phyloP scores from a whole-genome alignment of 2,797 vertebrate genomes.

The Buphagus erythrorhynchus region DNA sequence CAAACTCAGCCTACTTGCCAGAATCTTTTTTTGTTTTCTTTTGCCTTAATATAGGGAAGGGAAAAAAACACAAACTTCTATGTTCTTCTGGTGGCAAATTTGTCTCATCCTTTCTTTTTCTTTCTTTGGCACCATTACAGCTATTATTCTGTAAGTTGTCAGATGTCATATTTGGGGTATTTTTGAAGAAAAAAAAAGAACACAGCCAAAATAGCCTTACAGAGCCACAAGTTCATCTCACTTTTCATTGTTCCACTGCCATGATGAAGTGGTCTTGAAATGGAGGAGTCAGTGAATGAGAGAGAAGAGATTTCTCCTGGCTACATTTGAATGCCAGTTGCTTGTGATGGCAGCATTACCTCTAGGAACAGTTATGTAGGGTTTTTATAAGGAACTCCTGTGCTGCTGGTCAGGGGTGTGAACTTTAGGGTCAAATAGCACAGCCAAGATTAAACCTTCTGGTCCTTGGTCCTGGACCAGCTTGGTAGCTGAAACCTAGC shows the following conservation, averaged over 20 bases:
- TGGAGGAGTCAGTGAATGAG: not conserved
- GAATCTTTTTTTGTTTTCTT: not conserved
- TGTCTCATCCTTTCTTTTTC: not conserved
- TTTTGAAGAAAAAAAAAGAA: not conserved
- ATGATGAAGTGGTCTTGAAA: not conserved
- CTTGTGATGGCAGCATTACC: not conserved
- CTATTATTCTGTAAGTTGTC: conserved; percentile 24
- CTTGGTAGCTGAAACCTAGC: not conserved
- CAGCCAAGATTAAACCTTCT: not conserved
- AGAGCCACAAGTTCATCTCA: not conserved
- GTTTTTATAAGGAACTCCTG: not conserved
- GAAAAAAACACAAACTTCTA: not conserved
- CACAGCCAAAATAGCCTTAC: conserved; percentile 12
- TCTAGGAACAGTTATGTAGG: not conserved
- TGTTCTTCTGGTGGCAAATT: conserved; percentile 42
- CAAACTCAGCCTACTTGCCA: conserved; percentile 73
- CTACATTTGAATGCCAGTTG: not conserved
- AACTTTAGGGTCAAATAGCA: not conserved
- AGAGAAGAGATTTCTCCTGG: not conserved
- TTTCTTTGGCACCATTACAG: not conserved
- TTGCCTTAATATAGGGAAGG: conserved; percentile 1
- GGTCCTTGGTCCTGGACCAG: not conserved
- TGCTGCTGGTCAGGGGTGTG: not conserved
- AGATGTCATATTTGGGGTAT: not conserved
- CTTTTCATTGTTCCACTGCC: not conserved